A percentile compares a stretch with the other conserved stretches of the same genome.
Conservation (phyloP, 2,113 vertebrate species). For the Ornithorhynchus anatinus region DNA sequence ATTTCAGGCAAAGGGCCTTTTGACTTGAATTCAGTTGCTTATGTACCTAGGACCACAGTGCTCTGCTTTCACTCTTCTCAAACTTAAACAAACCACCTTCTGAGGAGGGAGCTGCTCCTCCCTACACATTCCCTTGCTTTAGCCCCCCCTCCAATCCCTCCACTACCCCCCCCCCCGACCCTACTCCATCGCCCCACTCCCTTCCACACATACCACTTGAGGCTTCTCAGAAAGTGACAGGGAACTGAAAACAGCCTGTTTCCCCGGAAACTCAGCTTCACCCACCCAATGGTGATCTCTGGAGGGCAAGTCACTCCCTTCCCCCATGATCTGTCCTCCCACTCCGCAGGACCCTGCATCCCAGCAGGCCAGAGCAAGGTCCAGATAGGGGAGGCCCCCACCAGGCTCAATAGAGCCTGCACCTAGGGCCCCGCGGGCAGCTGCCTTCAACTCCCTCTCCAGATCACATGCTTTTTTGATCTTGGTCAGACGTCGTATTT, state of each 20-base stretch:
- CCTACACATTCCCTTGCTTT: not conserved
- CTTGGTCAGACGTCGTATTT: too few relatives aligned
- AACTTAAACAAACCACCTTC: too few relatives aligned
- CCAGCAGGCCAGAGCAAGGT: not conserved
- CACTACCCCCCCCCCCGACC: too few relatives aligned
- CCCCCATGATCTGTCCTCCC: not conserved
- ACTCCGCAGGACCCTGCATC: not conserved
- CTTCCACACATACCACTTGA: too few relatives aligned
- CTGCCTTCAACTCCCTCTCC: not conserved
- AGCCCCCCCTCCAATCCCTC: too few relatives aligned
- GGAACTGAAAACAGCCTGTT: not conserved
- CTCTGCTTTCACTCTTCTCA: too few relatives aligned
- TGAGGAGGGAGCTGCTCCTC: too few relatives aligned
- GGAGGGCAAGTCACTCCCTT: not conserved
- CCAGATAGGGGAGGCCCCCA: not conserved
- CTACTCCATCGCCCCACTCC: not conserved
- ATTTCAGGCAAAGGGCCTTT: too few relatives aligned
- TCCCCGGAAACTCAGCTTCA: not conserved
- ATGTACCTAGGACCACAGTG: too few relatives aligned
- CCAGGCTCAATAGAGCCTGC: not conserved
- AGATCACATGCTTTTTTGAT: too few relatives aligned
- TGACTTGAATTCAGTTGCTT: too few relatives aligned
- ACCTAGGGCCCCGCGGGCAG: not conserved
- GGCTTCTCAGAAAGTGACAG: too few relatives aligned
- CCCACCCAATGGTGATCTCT: not conserved